Evolutionary conservation across 2,113 vertebrate species (phyloP), one percentile per base, ranked within the genome.

Genomic region (Bambusicola thoracicus): DNA sequence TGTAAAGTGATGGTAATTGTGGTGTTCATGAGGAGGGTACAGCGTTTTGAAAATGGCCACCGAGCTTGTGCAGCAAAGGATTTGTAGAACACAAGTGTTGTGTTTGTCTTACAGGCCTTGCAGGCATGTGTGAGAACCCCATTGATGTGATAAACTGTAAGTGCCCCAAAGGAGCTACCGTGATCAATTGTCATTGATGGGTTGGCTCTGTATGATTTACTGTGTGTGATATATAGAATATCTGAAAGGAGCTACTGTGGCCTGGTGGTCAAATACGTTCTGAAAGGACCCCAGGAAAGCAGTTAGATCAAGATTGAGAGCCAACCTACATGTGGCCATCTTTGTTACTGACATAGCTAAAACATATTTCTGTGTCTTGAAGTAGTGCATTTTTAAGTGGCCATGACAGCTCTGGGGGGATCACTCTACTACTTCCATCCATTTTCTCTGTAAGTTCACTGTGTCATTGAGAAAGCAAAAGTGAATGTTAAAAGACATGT

Each of bases 151-250:
- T 44, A 78, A 85, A 94, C 36, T 89, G 13, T 65, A 83, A 91
- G 62, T 81, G 77, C 61, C 90, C 70, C 89, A 72, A 40, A 95
- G 83, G 87, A 96, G 70, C 77, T n/a, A 69, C 93, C 87, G 55
- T 81, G 63, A 90, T 70, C 87, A 73, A 4, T 85, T 92, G 87
- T 88, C 85, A 89, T 8, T 63, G 88, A 87, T 93, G 32, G 2
- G 30, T 65, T 88, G 58, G 12, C 65, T 96, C 25, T 2, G 6
- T 59, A 67, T 75, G 91, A 93, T 89, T 85, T 90, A 94, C 43
- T 55, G 72, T 34, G 8, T 1, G 0, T 72, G 67, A 30, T 56
- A 5, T 10, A 72, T 61, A 32, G 87, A 88, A 81, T 70, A 66
- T 49, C 74, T 94, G 85, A 73, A 24, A 72, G 58, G 59, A 88